phyloP scores from a whole-genome alignment of 2,888 invertebrate species.

The Capitulum mitella region DNA sequence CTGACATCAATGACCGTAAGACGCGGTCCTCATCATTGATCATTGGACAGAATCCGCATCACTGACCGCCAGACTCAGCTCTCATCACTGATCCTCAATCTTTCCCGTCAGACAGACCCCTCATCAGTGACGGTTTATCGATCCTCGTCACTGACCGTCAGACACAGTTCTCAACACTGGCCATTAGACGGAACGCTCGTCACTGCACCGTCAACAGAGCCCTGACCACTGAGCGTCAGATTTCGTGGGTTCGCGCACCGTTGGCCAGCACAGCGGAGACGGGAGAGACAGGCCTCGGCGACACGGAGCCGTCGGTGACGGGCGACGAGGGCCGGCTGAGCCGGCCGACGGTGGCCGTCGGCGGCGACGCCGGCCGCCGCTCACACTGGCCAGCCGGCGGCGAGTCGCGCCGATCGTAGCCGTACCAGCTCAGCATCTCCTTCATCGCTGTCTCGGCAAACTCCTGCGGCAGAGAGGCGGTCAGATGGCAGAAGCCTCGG shows the following conservation, averaged over 20 bases:
- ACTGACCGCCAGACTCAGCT: too few species aligned
- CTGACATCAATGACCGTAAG: too few species aligned
- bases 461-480: constrained; percentile 55
- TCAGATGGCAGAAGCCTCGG: not conserved
- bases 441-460: constrained; percentile 90
- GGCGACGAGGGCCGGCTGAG: constrained; percentile 36
- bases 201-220: not conserved
- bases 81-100: too few species aligned
- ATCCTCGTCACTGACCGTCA: too few species aligned
- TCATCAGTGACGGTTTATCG: too few species aligned
- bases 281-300: constrained; percentile 34
- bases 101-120: too few species aligned
- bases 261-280: constrained; percentile 27
- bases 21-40: too few species aligned
- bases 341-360: constrained; percentile 29
- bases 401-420: constrained; percentile 51
- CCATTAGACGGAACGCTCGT: too few species aligned
- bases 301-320: constrained; percentile 37
- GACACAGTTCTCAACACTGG: too few species aligned
- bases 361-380: constrained; percentile 41
- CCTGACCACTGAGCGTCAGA: too few species aligned
- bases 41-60: too few species aligned
- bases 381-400: not conserved
- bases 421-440: constrained; percentile 85
- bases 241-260: not conserved